These are phyloP conservation scores for Stenchaetothrips biformis DNA, from an alignment of 2,888 invertebrate genomes.

Conservation along the genomic window DNA sequence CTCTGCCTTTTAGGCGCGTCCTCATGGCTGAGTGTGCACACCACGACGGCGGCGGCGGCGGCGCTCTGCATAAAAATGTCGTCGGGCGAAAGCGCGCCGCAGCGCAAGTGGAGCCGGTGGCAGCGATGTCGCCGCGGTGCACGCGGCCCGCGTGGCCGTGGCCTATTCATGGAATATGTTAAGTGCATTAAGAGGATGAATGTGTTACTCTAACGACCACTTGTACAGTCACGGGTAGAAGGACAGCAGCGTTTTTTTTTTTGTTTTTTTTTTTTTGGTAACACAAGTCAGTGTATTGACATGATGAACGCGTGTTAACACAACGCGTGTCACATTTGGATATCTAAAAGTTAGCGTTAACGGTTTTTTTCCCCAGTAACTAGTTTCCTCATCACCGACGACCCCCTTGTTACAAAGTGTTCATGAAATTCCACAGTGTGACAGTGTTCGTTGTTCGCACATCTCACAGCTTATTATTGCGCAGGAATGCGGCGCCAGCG, in stretches of 20 bases:
- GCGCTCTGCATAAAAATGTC: not conserved
- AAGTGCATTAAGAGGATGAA: conserved; percentile 2
- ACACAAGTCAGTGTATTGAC: no score
- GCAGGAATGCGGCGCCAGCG: not conserved
- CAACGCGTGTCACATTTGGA: no score
- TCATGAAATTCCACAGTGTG: no score
- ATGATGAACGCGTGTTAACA: no score
- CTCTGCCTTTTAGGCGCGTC: not conserved
- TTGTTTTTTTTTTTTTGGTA: no score
- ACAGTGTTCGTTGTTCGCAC: not conserved
- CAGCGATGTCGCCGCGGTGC: not conserved
- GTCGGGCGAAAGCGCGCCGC: not conserved
- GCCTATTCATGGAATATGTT: not conserved
- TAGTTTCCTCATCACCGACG: no score
- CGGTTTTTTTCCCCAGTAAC: no score
- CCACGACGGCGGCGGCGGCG: not conserved
- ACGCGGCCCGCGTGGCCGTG: not conserved
- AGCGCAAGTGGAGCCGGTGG: not conserved
- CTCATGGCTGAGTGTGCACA: not conserved
- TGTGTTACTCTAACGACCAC: not conserved
- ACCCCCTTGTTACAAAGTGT: no score
- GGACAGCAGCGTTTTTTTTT: no score
- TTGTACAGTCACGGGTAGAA: not conserved
- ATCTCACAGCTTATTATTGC: not conserved
- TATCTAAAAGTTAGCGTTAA: no score